These are phyloP conservation scores for Lithophane socia DNA, from an alignment of 2,888 invertebrate species.

Conservation along the genomic window DNA sequence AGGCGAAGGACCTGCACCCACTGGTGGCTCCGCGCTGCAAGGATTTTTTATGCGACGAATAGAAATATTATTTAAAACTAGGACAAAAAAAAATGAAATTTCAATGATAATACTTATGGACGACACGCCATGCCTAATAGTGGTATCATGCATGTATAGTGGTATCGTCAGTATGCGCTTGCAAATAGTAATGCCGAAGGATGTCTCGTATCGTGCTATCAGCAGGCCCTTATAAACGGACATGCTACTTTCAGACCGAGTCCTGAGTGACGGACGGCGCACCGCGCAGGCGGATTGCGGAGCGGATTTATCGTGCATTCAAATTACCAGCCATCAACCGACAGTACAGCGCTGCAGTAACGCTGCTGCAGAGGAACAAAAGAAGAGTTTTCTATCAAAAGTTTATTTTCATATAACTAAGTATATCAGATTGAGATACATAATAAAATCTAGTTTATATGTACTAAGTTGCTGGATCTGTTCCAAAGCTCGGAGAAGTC, in stretches of 20 bases:
- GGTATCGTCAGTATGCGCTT: not conserved
- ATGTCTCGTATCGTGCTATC: not conserved
- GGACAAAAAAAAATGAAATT: not conserved
- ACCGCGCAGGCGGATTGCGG: no score
- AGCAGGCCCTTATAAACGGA: not conserved
- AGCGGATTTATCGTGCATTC: no score
- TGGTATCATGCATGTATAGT: no score
- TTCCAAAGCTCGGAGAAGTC: slow-evolving; percentile 48
- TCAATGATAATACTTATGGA: not conserved
- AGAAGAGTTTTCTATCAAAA: not conserved
- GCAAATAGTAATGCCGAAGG: not conserved
- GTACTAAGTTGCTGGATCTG: slow-evolving; percentile 26
- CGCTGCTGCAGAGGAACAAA: not conserved
- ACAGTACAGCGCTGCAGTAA: not conserved
- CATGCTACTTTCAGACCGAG: not conserved
- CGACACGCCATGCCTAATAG: not conserved
- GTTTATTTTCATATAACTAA: slow-evolving; percentile 38
- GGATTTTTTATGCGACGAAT: not conserved
- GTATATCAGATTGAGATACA: not conserved
- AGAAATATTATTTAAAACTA: not conserved
- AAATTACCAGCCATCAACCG: not conserved
- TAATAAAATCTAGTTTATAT: slow-evolving; percentile 6
- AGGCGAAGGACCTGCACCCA: not conserved
- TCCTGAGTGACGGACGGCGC: no score
- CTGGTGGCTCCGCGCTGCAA: no score